These are phyloP conservation scores for Zootermopsis nevadensis DNA, from an alignment of 2,888 invertebrate species.

Conservation along the genomic window DNA sequence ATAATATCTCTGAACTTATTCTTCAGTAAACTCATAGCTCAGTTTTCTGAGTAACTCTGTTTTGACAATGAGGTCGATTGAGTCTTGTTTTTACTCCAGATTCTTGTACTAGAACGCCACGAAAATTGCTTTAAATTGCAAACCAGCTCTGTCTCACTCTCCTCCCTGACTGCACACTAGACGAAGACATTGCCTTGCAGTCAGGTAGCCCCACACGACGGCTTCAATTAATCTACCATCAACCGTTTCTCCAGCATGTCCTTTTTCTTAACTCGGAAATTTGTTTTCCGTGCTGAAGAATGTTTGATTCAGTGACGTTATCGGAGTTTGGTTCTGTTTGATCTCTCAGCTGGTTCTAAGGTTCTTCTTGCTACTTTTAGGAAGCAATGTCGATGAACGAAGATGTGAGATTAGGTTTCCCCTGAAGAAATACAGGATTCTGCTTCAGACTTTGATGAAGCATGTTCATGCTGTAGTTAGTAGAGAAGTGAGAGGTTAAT, in stretches of 20 bases:
- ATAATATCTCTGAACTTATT: too few relatives aligned
- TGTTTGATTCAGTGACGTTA: neutral
- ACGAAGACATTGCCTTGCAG: neutral
- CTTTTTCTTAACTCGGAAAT: constrained; percentile 1
- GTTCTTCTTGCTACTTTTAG: neutral
- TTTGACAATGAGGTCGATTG: neutral
- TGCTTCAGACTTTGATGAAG: constrained; percentile 33
- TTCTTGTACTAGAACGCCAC: neutral
- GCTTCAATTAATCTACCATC: constrained; percentile 22
- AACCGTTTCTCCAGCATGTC: constrained; percentile 13
- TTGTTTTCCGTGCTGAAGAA: neutral
- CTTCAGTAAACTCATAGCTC: neutral
- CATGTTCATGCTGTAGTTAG: neutral
- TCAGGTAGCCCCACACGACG: neutral
- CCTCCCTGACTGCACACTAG: neutral
- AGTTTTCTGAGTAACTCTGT: neutral
- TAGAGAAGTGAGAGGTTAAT: neutral
- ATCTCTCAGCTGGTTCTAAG: constrained; percentile 11
- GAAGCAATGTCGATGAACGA: constrained; percentile 14
- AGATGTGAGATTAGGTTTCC: neutral
- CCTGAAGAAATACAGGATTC: constrained; percentile 8
- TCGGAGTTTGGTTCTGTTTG: neutral
- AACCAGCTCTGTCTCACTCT: neutral
- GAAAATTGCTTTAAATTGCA: constrained; percentile 32
- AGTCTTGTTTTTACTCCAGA: neutral